Evolutionary conservation across 2,888 invertebrate genomes (phyloP), one percentile per base, ranked within the genome.

Genomic region (Latrodectus elegans): DNA sequence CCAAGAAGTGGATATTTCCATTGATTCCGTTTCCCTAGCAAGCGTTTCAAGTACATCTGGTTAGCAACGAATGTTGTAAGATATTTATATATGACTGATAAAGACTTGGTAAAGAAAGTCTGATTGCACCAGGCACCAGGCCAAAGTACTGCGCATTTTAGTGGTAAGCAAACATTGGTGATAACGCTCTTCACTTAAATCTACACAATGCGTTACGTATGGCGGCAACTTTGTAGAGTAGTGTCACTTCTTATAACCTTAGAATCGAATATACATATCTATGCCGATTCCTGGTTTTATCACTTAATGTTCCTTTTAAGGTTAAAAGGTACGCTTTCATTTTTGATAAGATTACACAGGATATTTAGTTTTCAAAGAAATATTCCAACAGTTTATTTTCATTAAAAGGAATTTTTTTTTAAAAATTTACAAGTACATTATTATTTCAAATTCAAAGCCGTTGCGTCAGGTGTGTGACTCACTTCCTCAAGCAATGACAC

Each of bases 61-160:
- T 79, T 84, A 84, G 84, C 84, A 84, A 84, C 79, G 67, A 80
- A 55, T 49, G 70, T 6, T 68, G 52, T 75, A 64, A 26, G 53
- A 65, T 79, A 84, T 77, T 85, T 85, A 85, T 85, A 85, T 71
- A 80, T 65, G n/a, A 70, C 85, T 85, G 85, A 85, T 85, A 85
- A 78, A 74, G 38, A 14, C 70, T 52, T 38, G 64, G 75, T 71
- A 80, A 75, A 85, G 80, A 80, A 80, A 85, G 76, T 76, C 70
- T 71, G 85, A 85, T 85, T 85, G 80, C 84, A 84, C 68, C 79
- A 78, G 74, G 79, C 75, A 15, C 49, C 51, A 76, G 85, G 85
- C 15, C 85, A 85, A 85, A 85, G 85, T 85, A 85, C 85, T 80
- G 71, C 49, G 38, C 85, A 74, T 85, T 38, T 85, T 85, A 85